Percentiles rank a stretch among this genome's conserved stretches.
Evolutionary conservation across 23 tunicate species (phyloP).

Genomic region (Trididemnum nubilum): DNA sequence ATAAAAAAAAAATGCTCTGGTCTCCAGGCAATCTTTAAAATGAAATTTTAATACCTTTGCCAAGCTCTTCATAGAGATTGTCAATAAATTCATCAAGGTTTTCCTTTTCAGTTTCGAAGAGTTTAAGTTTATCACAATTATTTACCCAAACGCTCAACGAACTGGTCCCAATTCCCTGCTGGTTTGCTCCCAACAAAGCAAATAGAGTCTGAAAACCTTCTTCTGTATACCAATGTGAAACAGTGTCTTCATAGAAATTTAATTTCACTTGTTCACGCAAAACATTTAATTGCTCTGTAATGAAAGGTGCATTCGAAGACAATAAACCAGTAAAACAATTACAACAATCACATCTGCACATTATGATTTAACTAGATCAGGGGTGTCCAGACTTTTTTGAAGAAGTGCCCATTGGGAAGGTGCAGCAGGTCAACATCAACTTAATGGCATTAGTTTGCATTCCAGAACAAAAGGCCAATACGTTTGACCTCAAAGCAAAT

Average conservation of each 20-base stretch:
- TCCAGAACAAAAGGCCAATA: no score
- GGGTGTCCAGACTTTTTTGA: no score
- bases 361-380: no score
- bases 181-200: conserved; percentile 90
- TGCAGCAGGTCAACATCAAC: no score
- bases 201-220: conserved; percentile 67
- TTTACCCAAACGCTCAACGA: conserved; percentile 70
- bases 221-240: conserved; percentile 59
- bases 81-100: conserved; percentile 55
- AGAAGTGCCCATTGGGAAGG: no score
- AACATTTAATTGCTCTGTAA: conserved; percentile 45
- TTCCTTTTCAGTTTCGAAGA: conserved; percentile 31
- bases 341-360: no score
- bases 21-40: no score
- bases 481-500: no score
- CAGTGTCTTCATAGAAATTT: conserved; percentile 26
- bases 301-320: neutral
- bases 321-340: no score
- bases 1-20: no score
- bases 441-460: no score
- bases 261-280: conserved; percentile 43
- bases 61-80: conserved; percentile 60
- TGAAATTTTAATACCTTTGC: conserved; percentile 43
- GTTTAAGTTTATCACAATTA: conserved; percentile 57
- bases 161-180: conserved; percentile 89